phyloP scores from a whole-genome alignment of 2,797 vertebrate genomes.

The Catharus ustulatus region DNA sequence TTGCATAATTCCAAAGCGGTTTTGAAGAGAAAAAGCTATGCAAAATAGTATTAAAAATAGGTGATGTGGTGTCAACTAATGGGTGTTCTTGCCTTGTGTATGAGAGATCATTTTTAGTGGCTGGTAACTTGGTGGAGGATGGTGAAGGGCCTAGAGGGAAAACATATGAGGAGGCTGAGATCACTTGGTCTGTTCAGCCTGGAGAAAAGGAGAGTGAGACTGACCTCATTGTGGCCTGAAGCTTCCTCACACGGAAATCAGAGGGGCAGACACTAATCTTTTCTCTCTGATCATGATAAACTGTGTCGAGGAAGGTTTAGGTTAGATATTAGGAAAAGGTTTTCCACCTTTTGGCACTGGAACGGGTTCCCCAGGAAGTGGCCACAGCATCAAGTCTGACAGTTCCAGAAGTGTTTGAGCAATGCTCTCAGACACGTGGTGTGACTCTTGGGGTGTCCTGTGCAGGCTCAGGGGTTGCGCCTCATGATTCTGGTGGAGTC shows the following conservation, averaged over 20 bases:
- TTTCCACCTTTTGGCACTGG: not conserved
- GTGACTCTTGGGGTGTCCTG: not conserved
- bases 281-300: not conserved
- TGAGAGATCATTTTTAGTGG: not conserved
- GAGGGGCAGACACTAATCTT: not conserved
- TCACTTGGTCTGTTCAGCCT: not conserved
- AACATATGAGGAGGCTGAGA: not conserved
- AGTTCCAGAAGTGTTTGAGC: not conserved
- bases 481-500: not conserved
- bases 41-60: not conserved
- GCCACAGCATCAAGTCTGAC: not conserved
- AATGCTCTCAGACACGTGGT: fast-evolving
- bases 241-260: not conserved
- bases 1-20: not conserved
- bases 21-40: not conserved
- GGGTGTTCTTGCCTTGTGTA: not conserved
- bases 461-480: not conserved
- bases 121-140: not conserved
- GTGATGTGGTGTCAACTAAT: not conserved
- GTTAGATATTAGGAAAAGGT: not conserved
- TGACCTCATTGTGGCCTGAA: not conserved
- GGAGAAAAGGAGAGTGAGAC: not conserved
- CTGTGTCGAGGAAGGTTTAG: not conserved
- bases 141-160: not conserved
- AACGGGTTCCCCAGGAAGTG: not conserved